Base-by-base conservation (phyloP, 1,140 invertebrate genomes). In the Hyles vespertilio region DNA sequence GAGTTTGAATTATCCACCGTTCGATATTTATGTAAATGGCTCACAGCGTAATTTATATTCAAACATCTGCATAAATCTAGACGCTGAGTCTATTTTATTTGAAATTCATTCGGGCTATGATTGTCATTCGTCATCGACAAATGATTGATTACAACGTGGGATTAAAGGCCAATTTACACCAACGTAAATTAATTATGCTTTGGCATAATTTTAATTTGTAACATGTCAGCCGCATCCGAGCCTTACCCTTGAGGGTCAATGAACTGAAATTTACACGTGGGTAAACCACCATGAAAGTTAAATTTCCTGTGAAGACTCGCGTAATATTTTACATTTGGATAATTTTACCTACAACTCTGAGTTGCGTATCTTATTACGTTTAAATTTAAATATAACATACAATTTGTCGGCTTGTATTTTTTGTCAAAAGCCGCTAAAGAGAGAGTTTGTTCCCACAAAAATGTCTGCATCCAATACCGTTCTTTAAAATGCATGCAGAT, bases 401-500 rank as follows among this genome's bases (percentile, higher is more conserved):
- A 51, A 51, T 34, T 6, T 34, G n/a, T 5, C 3, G 36, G 32
- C 32, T 32, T 34, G 9, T 34, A n/a, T 33, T 51, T 10, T 51
- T 51, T 51, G 10, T n/a, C 4, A 34, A 33, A 51, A 9, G 9
- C 34, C 34, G 34, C 53, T 48, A 43, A 48, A 56, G 7, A 56
- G 55, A 53, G 58, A 59, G 61, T 57, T n/a, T 9, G 10, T 60
- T 61, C 49, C 55, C 50, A 61, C 49, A 65, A 61, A 59, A 50
- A 44, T 34, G 22, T 52, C 51, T 50, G 60, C 62, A 63, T 64
- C 59, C 43, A 57, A 65, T 40, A 49, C 50, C 11, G 57, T 64
- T 65, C 56, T 67, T 64, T 63, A 67, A 69, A 69, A 72, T 72
- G 71, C 67, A 77, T 83, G 80, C 81, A 84, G 72, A 79, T 85